A percentile compares a stretch with the other conserved stretches of the same genome.
These are phyloP conservation scores for Crepidodera aurea DNA, from an alignment of 2,888 invertebrate genomes.

Conservation along the genomic window DNA sequence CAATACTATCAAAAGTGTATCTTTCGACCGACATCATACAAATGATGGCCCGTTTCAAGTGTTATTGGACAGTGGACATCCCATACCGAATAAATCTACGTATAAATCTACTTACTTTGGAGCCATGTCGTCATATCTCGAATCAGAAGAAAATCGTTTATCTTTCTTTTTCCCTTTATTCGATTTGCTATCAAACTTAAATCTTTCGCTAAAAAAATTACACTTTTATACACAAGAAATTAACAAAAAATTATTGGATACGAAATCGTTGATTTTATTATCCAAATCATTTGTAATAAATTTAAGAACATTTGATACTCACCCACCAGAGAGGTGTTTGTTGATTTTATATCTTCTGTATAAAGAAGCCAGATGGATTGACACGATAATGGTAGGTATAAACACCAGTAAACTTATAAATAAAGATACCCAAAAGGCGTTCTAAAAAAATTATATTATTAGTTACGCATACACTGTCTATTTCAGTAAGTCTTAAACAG, in stretches of 20 bases:
- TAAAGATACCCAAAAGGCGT: slow-evolving; percentile 93
- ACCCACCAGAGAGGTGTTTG: slow-evolving; percentile 81
- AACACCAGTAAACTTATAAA: slow-evolving; percentile 84
- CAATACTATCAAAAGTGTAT: too few species aligned
- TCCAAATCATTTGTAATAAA: too few species aligned
- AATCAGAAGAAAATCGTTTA: slow-evolving; percentile 62
- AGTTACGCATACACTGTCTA: too few species aligned
- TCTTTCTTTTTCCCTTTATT: slow-evolving; percentile 55
- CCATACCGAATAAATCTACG: not conserved
- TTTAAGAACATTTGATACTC: slow-evolving; percentile 66
- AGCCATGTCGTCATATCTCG: slow-evolving; percentile 85
- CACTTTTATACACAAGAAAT: too few species aligned
- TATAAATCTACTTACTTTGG: slow-evolving; percentile 75
- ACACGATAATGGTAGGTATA: slow-evolving; percentile 80
- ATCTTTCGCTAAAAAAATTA: too few species aligned
- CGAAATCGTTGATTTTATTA: too few species aligned
- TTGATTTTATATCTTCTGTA: slow-evolving; percentile 89
- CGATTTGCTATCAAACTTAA: too few species aligned
- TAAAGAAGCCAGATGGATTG: slow-evolving; percentile 81
- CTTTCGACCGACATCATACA: too few species aligned
- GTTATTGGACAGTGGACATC: too few species aligned
- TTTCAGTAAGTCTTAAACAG: too few species aligned
- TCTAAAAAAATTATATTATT: slow-evolving; percentile 65
- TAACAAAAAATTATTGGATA: too few species aligned
- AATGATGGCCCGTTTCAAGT: too few species aligned